Evolutionary conservation across 2,797 vertebrate species (phyloP), one percentile per base, ranked within the genome.

Genomic region (Pogonophryne albipinna): DNA sequence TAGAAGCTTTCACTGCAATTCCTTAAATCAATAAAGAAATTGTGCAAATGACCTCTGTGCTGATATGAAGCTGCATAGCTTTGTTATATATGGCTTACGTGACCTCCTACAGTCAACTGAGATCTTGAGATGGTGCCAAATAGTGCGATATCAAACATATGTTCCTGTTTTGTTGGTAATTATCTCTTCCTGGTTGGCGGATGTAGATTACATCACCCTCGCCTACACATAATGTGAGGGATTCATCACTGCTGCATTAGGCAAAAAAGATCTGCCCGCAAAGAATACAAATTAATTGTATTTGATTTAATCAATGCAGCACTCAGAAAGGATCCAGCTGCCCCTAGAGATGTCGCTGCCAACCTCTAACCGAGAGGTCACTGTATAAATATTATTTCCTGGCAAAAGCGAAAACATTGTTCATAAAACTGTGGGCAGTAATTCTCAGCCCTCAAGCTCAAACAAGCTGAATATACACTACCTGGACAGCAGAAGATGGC

Each of bases 121-220:
- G 67, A 76, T 51, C 50, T 58, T 55, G 49, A 23, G 31, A 68
- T 15, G 38, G 53, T 59, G 66, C 64, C 23, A 78, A 78, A 53
- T 51, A 78, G 16, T 52, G 61, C 16, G 41, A 23, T 76, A 83
- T 86, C 74, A 38, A 85, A 84, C 71, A 79, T 73, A 79, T 16
- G 9, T 77, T 71, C 74, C 66, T 64, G 60, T 82, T 86, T 80
- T 85, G 62, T 58, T 31, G 52, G 50, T 79, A 74, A 86, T 73
- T 83, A 84, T 84, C 60, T 67, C 50, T 58, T 79, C 76, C 57
- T 71, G 42, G 76, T 73, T 78, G 66, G 38, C 4, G 71, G 57
- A 67, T 57, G 10, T 9, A 71, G 23, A 14, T 8, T 19, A 10
- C 12, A 58, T 23, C 17, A 16, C 4, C 1, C 11, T 57, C 4